Base-by-base conservation (phyloP, 1,140 invertebrate genomes). In the Halictus rubicundus region DNA sequence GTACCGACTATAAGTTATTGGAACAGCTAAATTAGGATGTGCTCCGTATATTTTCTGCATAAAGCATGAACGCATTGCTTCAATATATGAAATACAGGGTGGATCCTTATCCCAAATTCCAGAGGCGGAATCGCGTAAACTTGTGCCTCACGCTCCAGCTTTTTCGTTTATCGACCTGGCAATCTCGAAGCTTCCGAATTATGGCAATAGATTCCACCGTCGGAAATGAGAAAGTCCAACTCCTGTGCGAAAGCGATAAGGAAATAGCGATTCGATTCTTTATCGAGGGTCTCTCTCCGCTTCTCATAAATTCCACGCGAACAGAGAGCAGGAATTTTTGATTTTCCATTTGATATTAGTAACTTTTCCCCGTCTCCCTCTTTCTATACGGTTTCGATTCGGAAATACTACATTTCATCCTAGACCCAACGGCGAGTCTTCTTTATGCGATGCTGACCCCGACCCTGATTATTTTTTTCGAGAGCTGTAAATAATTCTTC, bases 221-320 rank as follows among this genome's bases (percentile, higher is more conserved):
- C 57, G 83, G 71, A 79, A 79, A 84, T 82, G 80, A 79, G 80
- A 84, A 84, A 75, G 72, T 74, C 71, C 27, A 69, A 60, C 27
- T 42, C 25, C 65, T 79, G 80, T 37, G 72, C 54, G 21, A 66
- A 59, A 52, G 25, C 57, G 82, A 84, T 84, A 84, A 84, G 75
- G 27, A 69, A 68, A 72, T 49, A 61, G 74, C 59, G 59, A 73
- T 79, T 86, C 77, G 57, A 21, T 76, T 49, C 78, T 76, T 86
- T 77, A 77, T 80, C 77, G 65, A 25, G 69, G 68, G 59, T 64
- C n/a, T 69, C 21, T n/a, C 59, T 46, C n/a, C 69, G 57, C 23
- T 21, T 19, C 57, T 52, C 57, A 39, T 74, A 74, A 68, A 84
- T 79, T 74, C 59, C 42, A 23, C 6, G 10, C 42, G 42, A 57